These are phyloP conservation scores for Leptinotarsa rubiginosa DNA, from an alignment of 2,888 invertebrate species.

Conservation along the genomic window DNA sequence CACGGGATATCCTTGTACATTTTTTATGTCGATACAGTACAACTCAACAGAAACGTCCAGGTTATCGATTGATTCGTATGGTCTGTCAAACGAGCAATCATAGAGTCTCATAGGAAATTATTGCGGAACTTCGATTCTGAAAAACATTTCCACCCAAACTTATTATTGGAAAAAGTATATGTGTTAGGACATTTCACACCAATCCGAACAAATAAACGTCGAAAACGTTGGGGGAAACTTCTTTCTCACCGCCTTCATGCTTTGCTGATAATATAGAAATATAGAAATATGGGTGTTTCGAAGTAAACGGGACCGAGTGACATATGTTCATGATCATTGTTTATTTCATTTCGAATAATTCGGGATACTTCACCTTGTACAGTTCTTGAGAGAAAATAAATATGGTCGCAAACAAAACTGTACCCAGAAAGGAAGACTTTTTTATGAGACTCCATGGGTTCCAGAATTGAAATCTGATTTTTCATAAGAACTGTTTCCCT, in stretches of 20 bases:
- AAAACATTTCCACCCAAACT: conserved; percentile 22
- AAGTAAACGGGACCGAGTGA: background rate
- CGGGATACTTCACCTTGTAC: no score
- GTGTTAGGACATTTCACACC: conserved; percentile 25
- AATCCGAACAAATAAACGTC: conserved; percentile 21
- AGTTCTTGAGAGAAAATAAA: no score
- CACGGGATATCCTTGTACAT: background rate
- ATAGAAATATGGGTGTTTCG: conserved; percentile 1
- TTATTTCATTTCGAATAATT: no score
- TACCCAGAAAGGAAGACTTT: no score
- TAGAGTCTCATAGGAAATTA: conserved; percentile 27
- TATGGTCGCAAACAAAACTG: no score
- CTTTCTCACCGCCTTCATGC: conserved; percentile 10
- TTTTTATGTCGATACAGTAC: background rate
- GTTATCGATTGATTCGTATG: conserved; percentile 7
- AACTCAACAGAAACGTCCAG: background rate
- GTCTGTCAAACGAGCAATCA: conserved; percentile 24
- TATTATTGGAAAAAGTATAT: conserved; percentile 29
- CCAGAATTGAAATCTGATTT: no score
- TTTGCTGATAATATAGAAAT: conserved; percentile 26
- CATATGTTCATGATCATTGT: no score
- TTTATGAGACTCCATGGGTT: no score
- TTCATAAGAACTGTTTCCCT: no score
- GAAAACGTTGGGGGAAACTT: background rate
- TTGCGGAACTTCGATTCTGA: conserved; percentile 16